phyloP scores from a whole-genome alignment of 2,888 invertebrate genomes.

The Campoplex capitator region DNA sequence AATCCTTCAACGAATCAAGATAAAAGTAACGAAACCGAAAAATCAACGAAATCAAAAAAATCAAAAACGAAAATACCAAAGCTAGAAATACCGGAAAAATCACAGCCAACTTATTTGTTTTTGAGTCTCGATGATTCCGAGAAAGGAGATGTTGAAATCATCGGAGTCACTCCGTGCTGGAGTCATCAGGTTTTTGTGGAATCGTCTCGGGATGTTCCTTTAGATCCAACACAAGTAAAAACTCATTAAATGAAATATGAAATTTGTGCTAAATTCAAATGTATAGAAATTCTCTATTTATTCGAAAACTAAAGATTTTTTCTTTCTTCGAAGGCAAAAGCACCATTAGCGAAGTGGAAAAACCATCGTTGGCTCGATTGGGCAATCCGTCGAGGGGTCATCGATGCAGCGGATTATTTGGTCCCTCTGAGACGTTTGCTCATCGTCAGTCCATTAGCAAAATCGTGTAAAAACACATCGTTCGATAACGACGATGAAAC shows the following conservation, averaged over 20 bases:
- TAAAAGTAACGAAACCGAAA: neutral
- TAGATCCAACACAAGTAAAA: slow-evolving; percentile 75
- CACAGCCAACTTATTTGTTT: slow-evolving; percentile 68
- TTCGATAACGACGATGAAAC: slow-evolving; percentile 32
- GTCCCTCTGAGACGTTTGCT: slow-evolving; percentile 74
- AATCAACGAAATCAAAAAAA: slow-evolving; percentile 41
- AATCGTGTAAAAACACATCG: slow-evolving; percentile 46
- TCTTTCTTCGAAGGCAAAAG: slow-evolving; percentile 71
- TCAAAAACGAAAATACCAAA: slow-evolving; percentile 19
- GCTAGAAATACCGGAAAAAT: slow-evolving; percentile 36
- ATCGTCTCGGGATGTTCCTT: slow-evolving; percentile 82
- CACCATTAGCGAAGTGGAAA: slow-evolving; percentile 84
- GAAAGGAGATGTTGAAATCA: slow-evolving; percentile 71
- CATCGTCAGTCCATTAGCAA: slow-evolving; percentile 71
- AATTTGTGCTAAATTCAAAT: neutral
- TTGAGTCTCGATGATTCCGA: slow-evolving; percentile 70
- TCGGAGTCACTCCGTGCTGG: slow-evolving; percentile 81
- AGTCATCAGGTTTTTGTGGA: slow-evolving; percentile 82
- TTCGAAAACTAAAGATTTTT: neutral
- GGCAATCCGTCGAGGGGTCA: slow-evolving; percentile 82
- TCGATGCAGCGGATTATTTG: slow-evolving; percentile 74
- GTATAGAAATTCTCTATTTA: neutral
- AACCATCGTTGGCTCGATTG: slow-evolving; percentile 84
- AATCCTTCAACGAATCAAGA: neutral
- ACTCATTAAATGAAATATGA: neutral